Evolutionary conservation across 2,888 invertebrate genomes (phyloP).

Genomic region (Phyllotreta striolata): DNA sequence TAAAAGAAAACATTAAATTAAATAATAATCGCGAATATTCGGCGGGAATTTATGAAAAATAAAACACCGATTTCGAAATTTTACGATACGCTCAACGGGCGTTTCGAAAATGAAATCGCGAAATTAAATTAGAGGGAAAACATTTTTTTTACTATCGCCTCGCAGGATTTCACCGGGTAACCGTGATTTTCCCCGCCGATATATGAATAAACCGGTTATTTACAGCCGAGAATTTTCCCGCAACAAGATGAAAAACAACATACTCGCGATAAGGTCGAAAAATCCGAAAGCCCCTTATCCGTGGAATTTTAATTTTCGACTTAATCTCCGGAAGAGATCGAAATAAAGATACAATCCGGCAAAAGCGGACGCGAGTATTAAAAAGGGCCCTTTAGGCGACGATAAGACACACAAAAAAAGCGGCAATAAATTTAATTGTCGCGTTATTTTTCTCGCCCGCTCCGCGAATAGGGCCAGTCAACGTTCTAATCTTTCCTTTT

Average conservation of each 20-base stretch:
- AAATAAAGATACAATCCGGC: constrained; percentile 8
- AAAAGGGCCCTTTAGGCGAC: constrained; percentile 1
- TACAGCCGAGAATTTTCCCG: too few relatives aligned
- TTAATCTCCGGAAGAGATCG: constrained; percentile 10
- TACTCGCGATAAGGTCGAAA: too few relatives aligned
- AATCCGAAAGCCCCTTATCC: too few relatives aligned
- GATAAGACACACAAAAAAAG: constrained; percentile 11
- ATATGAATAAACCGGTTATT: too few relatives aligned
- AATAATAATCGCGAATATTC: constrained; percentile 10
- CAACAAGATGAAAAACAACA: too few relatives aligned
- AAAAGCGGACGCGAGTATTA: not conserved
- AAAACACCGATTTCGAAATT: constrained; percentile 2
- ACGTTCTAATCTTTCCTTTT: constrained; percentile 38
- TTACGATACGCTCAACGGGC: not conserved
- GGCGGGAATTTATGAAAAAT: constrained; percentile 1
- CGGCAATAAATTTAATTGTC: constrained; percentile 35
- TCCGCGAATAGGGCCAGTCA: constrained; percentile 24
- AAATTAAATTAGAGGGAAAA: too few relatives aligned
- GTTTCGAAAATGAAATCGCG: too few relatives aligned
- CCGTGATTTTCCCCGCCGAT: too few relatives aligned
- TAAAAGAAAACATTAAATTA: constrained; percentile 9
- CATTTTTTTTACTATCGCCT: too few relatives aligned
- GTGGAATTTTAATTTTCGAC: constrained; percentile 8
- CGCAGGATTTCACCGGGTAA: too few relatives aligned
- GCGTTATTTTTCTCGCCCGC: constrained; percentile 34